These are phyloP conservation scores for Kryptopterus vitreolus DNA, from an alignment of 2,797 vertebrate species.

Conservation along the genomic window DNA sequence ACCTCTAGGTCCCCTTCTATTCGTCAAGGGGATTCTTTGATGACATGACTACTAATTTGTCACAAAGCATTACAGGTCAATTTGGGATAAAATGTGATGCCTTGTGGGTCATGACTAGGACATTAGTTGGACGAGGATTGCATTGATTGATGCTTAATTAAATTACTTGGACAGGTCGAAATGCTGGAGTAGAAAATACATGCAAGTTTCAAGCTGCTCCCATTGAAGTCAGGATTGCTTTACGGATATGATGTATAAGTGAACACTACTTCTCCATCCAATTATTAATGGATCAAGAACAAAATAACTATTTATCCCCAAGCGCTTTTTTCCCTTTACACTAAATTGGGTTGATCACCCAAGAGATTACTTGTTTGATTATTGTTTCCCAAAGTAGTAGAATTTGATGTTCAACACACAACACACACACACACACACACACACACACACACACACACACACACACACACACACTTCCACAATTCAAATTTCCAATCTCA, in stretches of 20 bases:
- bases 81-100: not conserved
- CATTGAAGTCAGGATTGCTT: too few relatives aligned
- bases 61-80: not conserved
- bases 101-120: not conserved
- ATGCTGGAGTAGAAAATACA: not conserved
- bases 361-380: too few relatives aligned
- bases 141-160: not conserved
- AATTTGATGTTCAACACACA: too few relatives aligned
- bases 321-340: too few relatives aligned
- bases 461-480: not conserved
- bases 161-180: not conserved
- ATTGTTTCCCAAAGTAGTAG: not conserved
- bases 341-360: too few relatives aligned
- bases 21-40: conserved; percentile 2
- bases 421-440: not conserved
- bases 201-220: not conserved
- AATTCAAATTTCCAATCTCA: not conserved
- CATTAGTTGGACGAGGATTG: not conserved
- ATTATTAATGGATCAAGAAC: not conserved
- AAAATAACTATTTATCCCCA: too few relatives aligned
- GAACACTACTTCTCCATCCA: not conserved
- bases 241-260: not conserved
- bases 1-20: not conserved
- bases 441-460: not conserved
- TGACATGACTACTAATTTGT: conserved; percentile 31